Base-by-base conservation (phyloP, 2,113 vertebrate species). In the Crocuta crocuta region DNA sequence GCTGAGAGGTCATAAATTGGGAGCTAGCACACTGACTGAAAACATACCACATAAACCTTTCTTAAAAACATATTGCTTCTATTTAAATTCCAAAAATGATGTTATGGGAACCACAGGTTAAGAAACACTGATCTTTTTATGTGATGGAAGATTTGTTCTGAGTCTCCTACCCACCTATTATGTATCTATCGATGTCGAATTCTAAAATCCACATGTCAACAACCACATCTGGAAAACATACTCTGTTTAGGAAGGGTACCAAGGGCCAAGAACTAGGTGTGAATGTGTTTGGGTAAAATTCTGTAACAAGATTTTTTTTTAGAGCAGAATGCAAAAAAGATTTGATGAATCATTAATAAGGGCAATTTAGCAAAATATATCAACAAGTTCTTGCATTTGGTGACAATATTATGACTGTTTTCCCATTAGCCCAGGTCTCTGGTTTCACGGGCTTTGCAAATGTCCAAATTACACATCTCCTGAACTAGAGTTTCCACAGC, bases 341-440 rank as follows among this genome's bases (percentile, higher is more conserved):
- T 89, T 58, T 73, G 35, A 92, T 97, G 83, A 94, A 94, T 96
- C 95, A 97, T 94, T 98, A 93, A 79, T 96, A 95, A 96, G 58
- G 35, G 89, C 86, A 95, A 95, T 89, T 98, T 93, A 97, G 79
- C 89, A 98, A 98, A 97, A 97, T 92, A 87, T 7, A 96, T 96
- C 96, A 95, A 95, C 93, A 95, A 95, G 50, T 90, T 71, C 53
- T 92, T 88, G n/a, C 91, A 91, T 92, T 92, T 43, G 6, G 53
- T 88, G 87, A 92, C 95, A 98, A 96, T 76, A 66, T 93, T 92
- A 93, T 95, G 96, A 95, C 83, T 88, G 43, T 61, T 91, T 97
- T 86, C 86, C 74, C 71, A 88, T 92, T 97, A 97, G 91, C 39
- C 83, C 88, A 90, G 85, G 89, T 90, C 73, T 97, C 93, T 81